These are phyloP conservation scores for Drosophila kanapiae DNA, from an alignment of 1,140 invertebrate genomes.

Conservation along the genomic window DNA sequence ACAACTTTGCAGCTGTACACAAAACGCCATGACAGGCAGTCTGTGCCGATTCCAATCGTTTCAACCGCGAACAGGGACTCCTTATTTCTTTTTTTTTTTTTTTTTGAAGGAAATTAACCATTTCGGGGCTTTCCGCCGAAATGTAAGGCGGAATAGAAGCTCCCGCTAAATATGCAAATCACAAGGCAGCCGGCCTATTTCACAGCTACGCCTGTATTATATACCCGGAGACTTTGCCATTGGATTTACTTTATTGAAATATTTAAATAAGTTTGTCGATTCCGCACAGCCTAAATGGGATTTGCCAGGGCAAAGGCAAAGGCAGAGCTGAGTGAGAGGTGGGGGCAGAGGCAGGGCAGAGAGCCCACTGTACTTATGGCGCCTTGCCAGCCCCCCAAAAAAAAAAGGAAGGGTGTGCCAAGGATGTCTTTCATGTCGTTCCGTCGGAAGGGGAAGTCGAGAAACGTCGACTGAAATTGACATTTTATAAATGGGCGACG, in stretches of 20 bases:
- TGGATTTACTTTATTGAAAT: slow-evolving; percentile 85
- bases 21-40: slow-evolving; percentile 66
- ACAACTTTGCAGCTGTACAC: slow-evolving; percentile 53
- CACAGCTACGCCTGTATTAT: slow-evolving; percentile 48
- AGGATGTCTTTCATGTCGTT: slow-evolving; percentile 57
- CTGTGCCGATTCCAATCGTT: slow-evolving; percentile 67
- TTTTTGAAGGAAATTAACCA: slow-evolving; percentile 69
- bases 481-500: slow-evolving; percentile 79
- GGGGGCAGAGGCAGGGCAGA: background rate
- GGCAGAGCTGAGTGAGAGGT: background rate
- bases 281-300: slow-evolving; percentile 82
- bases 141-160: slow-evolving; percentile 10
- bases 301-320: slow-evolving; percentile 39
- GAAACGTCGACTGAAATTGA: slow-evolving; percentile 72
- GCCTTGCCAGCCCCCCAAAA: slow-evolving; percentile 42
- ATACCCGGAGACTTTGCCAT: slow-evolving; percentile 42
- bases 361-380: slow-evolving; percentile 38
- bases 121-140: slow-evolving; percentile 51
- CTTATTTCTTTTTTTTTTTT: background rate
- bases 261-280: slow-evolving; percentile 85
- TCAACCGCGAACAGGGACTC: slow-evolving; percentile 39
- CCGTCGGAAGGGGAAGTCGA: slow-evolving; percentile 26
- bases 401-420: slow-evolving; percentile 46
- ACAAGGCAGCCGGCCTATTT: slow-evolving; percentile 66
- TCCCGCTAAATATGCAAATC: slow-evolving; percentile 65